Evolutionary conservation across 2,888 invertebrate species (phyloP).

Genomic region (Harpalus rufipes): DNA sequence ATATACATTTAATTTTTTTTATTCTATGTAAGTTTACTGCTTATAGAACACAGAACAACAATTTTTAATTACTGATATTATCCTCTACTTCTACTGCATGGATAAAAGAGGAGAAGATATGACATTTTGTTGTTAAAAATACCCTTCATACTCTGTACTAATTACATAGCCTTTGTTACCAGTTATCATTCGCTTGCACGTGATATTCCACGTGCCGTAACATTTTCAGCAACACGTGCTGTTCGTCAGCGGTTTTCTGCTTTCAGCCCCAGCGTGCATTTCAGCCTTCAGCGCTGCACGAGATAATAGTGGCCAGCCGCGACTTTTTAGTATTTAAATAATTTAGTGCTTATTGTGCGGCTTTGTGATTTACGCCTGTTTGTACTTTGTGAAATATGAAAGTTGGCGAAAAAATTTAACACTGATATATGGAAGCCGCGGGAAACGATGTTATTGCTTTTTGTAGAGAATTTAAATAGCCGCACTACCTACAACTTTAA

Average conservation of each 20-base stretch:
- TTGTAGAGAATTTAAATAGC: neutral
- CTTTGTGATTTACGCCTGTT: slow-evolving; percentile 27
- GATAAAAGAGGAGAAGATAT: too few species aligned
- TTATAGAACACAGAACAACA: too few species aligned
- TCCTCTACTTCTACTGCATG: too few species aligned
- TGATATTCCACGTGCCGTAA: slow-evolving; percentile 22
- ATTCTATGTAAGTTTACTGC: too few species aligned
- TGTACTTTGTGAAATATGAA: slow-evolving; percentile 43
- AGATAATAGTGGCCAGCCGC: slow-evolving; percentile 49
- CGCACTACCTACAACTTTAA: neutral
- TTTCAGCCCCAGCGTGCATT: neutral
- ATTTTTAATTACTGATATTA: too few species aligned
- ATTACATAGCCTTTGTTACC: too few species aligned
- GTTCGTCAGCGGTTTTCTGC: slow-evolving; percentile 45
- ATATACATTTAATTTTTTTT: too few species aligned
- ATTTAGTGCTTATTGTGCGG: slow-evolving; percentile 52
- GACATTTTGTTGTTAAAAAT: too few species aligned
- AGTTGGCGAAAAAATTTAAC: slow-evolving; percentile 29
- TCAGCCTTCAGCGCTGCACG: slow-evolving; percentile 12
- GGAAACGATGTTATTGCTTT: neutral
- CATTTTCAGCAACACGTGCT: slow-evolving; percentile 55
- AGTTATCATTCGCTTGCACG: slow-evolving; percentile 2
- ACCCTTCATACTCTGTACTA: too few species aligned
- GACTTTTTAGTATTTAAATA: slow-evolving; percentile 55
- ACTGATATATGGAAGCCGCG: slow-evolving; percentile 3